Percentiles rank a stretch among this genome's conserved stretches.
phyloP scores from a whole-genome alignment of 2,797 vertebrate species.

The Schizopygopsis malacanthus region DNA sequence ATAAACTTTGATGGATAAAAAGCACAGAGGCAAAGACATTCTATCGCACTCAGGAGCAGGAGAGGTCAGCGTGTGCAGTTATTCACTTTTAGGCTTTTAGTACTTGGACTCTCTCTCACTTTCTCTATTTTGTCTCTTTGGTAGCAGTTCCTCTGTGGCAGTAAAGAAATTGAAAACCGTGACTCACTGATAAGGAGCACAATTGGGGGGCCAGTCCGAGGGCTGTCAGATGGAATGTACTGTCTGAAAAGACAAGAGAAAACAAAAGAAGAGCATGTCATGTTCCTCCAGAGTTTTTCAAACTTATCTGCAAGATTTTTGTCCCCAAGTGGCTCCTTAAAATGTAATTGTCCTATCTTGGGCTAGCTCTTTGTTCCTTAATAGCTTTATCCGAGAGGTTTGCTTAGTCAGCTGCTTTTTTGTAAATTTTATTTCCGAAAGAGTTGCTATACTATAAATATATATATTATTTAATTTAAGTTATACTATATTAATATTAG shows the following conservation, averaged over 20 bases:
- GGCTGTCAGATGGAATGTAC: slow-evolving; percentile 57
- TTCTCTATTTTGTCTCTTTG: slow-evolving; percentile 32
- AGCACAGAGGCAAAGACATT: slow-evolving; percentile 66
- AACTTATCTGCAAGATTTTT: slow-evolving; percentile 17
- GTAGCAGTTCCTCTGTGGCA: slow-evolving; percentile 13
- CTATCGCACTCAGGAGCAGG: slow-evolving; percentile 63
- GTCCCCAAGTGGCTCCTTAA: slow-evolving; percentile 37
- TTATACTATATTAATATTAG: background rate
- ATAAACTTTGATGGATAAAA: slow-evolving; percentile 75
- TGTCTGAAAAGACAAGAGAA: slow-evolving; percentile 45
- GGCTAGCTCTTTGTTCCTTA: background rate
- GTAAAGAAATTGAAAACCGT: slow-evolving; percentile 50
- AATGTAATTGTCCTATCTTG: slow-evolving; percentile 21
- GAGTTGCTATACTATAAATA: background rate
- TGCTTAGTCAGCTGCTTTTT: background rate
- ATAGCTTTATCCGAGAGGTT: background rate
- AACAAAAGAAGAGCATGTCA: slow-evolving; percentile 6
- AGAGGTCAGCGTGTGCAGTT: slow-evolving; percentile 63
- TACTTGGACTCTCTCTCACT: slow-evolving; percentile 15
- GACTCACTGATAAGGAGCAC: slow-evolving; percentile 61
- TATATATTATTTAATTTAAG: background rate
- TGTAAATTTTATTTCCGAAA: background rate
- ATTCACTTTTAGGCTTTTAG: slow-evolving; percentile 54
- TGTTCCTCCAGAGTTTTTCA: slow-evolving; percentile 22
- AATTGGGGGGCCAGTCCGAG: slow-evolving; percentile 57